phyloP scores from a whole-genome alignment of 2,888 invertebrate genomes.

The Fragum sueziense region DNA sequence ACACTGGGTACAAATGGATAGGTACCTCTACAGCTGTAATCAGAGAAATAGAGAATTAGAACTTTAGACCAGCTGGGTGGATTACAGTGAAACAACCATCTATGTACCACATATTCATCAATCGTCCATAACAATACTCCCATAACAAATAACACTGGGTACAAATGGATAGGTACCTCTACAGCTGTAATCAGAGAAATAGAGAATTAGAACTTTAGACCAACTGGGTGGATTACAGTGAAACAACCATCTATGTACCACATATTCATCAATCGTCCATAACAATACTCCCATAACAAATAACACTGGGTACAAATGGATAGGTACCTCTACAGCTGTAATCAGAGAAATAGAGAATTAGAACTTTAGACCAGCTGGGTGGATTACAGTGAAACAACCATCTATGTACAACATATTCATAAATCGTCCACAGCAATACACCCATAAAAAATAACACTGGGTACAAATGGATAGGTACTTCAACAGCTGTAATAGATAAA shows the following conservation, averaged over 20 bases:
- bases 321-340: constrained; percentile 61
- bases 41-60: constrained; percentile 82
- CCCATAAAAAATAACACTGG: constrained; percentile 77
- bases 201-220: constrained; percentile 81
- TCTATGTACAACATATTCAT: constrained; percentile 82
- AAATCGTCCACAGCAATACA: constrained; percentile 82
- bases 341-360: constrained; percentile 73
- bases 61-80: constrained; percentile 80
- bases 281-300: constrained; percentile 78
- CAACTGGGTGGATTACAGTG: constrained; percentile 81
- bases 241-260: constrained; percentile 83
- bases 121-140: constrained; percentile 82
- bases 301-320: constrained; percentile 63
- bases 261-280: constrained; percentile 83
- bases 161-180: constrained; percentile 43
- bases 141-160: constrained; percentile 72
- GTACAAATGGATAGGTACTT: constrained; percentile 47
- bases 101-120: constrained; percentile 83
- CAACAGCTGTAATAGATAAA: constrained; percentile 54
- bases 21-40: constrained; percentile 63
- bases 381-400: constrained; percentile 83
- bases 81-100: constrained; percentile 82
- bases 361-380: constrained; percentile 76
- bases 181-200: constrained; percentile 71
- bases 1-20: constrained; percentile 55